A percentile compares a stretch with the other conserved stretches of the same genome.
Evolutionary conservation across 2,797 vertebrate species (phyloP).

Genomic region (Crypturellus tataupa): DNA sequence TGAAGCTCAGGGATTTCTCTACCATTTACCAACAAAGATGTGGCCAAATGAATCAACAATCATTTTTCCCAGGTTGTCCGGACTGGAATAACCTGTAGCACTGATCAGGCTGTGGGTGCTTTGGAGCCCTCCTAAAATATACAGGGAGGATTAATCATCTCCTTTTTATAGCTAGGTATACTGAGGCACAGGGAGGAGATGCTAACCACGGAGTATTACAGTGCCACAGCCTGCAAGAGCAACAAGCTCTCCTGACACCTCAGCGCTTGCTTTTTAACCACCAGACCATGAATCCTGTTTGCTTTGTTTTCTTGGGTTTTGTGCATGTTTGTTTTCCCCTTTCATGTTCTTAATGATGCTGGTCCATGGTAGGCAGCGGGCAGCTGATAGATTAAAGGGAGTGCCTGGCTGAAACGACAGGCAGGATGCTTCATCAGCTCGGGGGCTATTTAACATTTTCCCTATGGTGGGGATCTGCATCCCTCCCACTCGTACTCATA

Average conservation of each 20-base stretch:
- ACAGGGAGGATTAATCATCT: neutral
- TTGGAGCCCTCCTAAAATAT: neutral
- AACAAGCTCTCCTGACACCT: neutral
- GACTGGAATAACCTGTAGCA: constrained; percentile 46
- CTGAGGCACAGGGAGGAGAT: constrained; percentile 10
- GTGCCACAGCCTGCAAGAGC: neutral
- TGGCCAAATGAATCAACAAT: constrained; percentile 12
- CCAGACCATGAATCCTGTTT: constrained; percentile 71
- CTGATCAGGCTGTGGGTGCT: constrained; percentile 11
- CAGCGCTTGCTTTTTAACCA: neutral
- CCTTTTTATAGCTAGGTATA: constrained; percentile 9
- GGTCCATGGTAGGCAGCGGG: constrained; percentile 19
- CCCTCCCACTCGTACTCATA: constrained; percentile 25
- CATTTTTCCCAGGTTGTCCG: constrained; percentile 33
- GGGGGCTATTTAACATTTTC: constrained; percentile 14
- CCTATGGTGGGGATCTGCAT: neutral
- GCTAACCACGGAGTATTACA: neutral
- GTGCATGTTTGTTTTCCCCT: constrained; percentile 58
- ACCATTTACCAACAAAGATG: constrained; percentile 7
- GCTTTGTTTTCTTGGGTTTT: constrained; percentile 59
- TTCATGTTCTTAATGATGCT: constrained; percentile 66
- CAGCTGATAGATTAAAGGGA: constrained; percentile 64
- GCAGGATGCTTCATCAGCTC: constrained; percentile 23
- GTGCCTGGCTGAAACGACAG: neutral
- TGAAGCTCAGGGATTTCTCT: constrained; percentile 6